phyloP scores from a whole-genome alignment of 2,888 invertebrate genomes.

The Pristionchus fissidentatus region DNA sequence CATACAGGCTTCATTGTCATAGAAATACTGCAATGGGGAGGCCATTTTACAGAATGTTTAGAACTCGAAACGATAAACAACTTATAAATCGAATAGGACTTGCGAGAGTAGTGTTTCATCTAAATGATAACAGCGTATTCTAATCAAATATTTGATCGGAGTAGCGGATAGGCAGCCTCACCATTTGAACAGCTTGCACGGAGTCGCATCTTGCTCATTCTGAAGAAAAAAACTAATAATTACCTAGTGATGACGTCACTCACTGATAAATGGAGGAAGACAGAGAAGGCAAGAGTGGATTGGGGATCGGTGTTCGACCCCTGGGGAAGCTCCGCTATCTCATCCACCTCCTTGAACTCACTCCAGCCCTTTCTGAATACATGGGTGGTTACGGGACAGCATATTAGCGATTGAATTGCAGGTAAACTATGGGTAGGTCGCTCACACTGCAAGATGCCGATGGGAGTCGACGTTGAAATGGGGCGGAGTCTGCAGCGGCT shows the following conservation, averaged over 20 bases:
- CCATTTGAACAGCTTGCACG: conserved; percentile 40
- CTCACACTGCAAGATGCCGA: conserved; percentile 1
- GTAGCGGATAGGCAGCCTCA: neutral
- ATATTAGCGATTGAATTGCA: neutral
- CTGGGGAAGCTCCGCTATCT: neutral
- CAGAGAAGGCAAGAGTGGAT: conserved; percentile 20
- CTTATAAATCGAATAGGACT: too few species aligned
- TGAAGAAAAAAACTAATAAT: neutral
- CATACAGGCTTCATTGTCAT: too few species aligned
- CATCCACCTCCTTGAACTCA: conserved; percentile 18
- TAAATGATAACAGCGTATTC: neutral
- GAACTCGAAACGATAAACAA: too few species aligned
- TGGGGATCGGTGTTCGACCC: neutral
- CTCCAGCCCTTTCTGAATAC: conserved; percentile 28
- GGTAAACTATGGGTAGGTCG: neutral
- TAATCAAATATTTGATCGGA: neutral
- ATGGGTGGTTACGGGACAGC: neutral
- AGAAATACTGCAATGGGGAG: too few species aligned
- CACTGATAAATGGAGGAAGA: neutral
- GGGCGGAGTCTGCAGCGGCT: neutral
- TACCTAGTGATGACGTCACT: neutral
- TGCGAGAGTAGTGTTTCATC: too few species aligned
- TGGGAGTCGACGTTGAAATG: conserved; percentile 20
- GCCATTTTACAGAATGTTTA: too few species aligned
- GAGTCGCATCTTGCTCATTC: neutral